Evolutionary conservation across 2,888 invertebrate species (phyloP).

Genomic region (Eremobia ochroleuca): DNA sequence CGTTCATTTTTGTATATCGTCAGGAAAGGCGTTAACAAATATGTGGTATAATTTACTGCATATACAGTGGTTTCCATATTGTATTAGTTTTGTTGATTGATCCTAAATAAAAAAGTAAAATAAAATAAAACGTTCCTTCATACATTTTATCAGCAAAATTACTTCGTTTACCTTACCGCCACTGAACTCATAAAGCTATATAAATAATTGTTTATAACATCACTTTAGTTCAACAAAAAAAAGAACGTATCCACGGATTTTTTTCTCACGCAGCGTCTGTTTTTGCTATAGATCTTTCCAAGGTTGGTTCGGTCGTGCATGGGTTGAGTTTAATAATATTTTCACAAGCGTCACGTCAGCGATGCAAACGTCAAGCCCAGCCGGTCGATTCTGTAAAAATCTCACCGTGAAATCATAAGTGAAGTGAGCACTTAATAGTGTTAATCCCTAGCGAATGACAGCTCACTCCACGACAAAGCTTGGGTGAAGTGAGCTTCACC

Average conservation of each 20-base stretch:
- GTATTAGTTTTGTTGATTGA: not conserved
- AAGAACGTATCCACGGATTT: not conserved
- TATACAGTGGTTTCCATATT: too few relatives aligned
- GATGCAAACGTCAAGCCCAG: not conserved
- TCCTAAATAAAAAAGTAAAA: not conserved
- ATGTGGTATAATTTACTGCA: too few relatives aligned
- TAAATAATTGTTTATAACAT: conserved; percentile 29
- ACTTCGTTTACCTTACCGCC: not conserved
- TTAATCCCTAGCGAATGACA: too few relatives aligned
- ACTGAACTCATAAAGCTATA: not conserved
- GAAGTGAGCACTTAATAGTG: too few relatives aligned
- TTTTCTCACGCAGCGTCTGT: conserved; percentile 14
- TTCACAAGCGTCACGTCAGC: conserved; percentile 2
- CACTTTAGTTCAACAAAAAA: conserved; percentile 6
- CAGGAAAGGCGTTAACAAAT: too few relatives aligned
- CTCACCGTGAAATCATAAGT: too few relatives aligned
- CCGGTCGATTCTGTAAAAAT: too few relatives aligned
- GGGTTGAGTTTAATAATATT: conserved; percentile 27
- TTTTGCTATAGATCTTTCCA: conserved; percentile 42
- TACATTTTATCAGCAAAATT: not conserved
- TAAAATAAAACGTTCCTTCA: too few relatives aligned
- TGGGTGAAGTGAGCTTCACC: too few relatives aligned
- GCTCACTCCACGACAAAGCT: too few relatives aligned
- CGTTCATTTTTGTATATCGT: too few relatives aligned
- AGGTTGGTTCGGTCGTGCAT: conserved; percentile 26